phyloP scores from a whole-genome alignment of 2,797 vertebrate species.

The Lacerta bilineata region DNA sequence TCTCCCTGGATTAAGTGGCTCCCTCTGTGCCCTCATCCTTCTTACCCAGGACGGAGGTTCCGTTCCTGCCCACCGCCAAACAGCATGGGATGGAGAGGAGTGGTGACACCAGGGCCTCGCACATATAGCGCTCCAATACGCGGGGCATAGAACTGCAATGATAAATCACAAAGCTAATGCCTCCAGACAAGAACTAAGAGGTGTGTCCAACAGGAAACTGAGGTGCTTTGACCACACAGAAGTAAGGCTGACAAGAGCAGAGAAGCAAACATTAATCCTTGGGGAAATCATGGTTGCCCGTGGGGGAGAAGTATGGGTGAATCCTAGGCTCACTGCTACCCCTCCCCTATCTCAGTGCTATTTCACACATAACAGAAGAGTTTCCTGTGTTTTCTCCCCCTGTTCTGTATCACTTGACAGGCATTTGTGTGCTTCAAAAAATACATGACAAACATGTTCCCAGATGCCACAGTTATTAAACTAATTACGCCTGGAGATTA shows the following conservation, averaged over 20 bases:
- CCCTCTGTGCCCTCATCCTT: rapidly evolving
- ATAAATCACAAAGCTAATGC: constrained; percentile 14
- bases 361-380: neutral
- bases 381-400: neutral
- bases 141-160: constrained; percentile 90
- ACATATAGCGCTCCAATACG: constrained; percentile 91
- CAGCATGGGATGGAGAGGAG: constrained; percentile 89
- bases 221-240: neutral
- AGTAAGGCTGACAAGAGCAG: neutral
- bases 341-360: neutral
- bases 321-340: too few relatives aligned
- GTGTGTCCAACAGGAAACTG: neutral
- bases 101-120: constrained; percentile 78
- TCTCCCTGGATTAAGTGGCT: neutral
- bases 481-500: neutral
- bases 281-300: neutral
- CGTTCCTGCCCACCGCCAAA: constrained; percentile 96
- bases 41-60: constrained; percentile 94
- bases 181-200: neutral
- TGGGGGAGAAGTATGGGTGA: neutral
- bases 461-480: neutral
- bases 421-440: neutral
- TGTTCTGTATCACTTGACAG: neutral
- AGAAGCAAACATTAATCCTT: neutral
- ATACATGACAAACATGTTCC: neutral